Conservation (phyloP, 2,888 invertebrate species). For the Exephanes ischioxanthus region DNA sequence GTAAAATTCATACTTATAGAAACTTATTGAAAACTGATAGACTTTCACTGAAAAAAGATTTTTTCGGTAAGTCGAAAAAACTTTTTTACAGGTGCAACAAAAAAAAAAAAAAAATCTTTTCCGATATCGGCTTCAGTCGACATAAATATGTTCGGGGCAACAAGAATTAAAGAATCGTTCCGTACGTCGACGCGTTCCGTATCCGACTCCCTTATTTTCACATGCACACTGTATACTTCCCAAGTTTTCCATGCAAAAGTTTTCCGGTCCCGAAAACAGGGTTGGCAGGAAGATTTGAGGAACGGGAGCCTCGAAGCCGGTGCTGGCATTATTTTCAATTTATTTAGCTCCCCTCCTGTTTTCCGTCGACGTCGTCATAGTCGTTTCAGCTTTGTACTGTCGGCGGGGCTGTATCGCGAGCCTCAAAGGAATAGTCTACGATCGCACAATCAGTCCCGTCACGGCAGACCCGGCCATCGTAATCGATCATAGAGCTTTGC, state of each 20-base stretch:
- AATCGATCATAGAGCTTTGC: constrained; percentile 56
- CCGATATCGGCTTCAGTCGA: not conserved
- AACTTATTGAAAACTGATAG: not conserved
- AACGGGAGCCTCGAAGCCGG: constrained; percentile 24
- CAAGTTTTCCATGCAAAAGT: constrained; percentile 1
- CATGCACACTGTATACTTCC: not conserved
- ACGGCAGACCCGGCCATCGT: constrained; percentile 25
- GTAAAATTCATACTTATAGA: not conserved
- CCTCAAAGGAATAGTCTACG: constrained; percentile 58
- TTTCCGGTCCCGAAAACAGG: constrained; percentile 17
- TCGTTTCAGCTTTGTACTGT: constrained; percentile 67
- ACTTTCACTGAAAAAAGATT: not conserved
- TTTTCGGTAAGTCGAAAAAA: not conserved
- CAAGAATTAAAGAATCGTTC: not conserved
- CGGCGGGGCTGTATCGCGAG: constrained; percentile 40
- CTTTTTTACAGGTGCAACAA: not conserved
- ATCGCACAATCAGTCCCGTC: constrained; percentile 54
- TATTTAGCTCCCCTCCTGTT: constrained; percentile 70
- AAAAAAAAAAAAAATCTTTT: not conserved
- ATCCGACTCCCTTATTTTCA: not conserved
- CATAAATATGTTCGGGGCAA: not conserved
- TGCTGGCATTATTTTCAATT: constrained; percentile 74
- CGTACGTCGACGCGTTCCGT: not conserved
- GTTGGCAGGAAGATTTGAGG: constrained; percentile 35
- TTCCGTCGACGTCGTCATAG: constrained; percentile 65